A percentile compares a stretch with the other conserved stretches of the same genome.
phyloP scores from a whole-genome alignment of 2,113 vertebrate genomes.

The Pollimyrus isidori region DNA sequence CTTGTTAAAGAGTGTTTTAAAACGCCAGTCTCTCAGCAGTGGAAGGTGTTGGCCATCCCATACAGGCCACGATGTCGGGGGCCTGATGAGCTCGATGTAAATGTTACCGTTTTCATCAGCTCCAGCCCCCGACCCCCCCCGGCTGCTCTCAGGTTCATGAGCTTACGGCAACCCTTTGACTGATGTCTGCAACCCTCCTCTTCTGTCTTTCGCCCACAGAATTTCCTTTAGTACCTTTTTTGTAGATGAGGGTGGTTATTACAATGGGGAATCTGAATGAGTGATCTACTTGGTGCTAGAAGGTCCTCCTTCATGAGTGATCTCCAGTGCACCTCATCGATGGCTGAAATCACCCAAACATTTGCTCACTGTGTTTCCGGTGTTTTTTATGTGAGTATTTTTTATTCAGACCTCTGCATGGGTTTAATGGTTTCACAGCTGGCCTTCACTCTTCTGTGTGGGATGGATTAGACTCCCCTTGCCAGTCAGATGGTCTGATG shows the following conservation, averaged over 20 bases:
- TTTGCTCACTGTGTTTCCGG: background rate
- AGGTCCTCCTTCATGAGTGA: background rate
- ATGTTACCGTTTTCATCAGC: background rate
- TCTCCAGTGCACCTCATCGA: background rate
- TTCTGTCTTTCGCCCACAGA: background rate
- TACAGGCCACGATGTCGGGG: background rate
- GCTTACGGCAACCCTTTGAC: background rate
- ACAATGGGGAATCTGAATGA: background rate
- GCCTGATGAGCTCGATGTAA: background rate
- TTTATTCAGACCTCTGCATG: background rate
- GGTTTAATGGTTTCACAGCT: conserved; percentile 5
- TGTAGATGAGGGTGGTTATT: background rate
- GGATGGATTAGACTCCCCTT: background rate
- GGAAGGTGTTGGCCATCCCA: background rate
- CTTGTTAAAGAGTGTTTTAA: background rate
- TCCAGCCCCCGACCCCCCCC: too few species aligned
- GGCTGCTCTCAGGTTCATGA: background rate
- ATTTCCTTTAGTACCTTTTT: background rate
- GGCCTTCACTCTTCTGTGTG: background rate
- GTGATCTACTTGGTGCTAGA: background rate
- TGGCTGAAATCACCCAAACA: background rate
- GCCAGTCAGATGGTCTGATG: background rate
- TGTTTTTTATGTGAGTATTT: background rate
- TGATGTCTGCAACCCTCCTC: background rate
- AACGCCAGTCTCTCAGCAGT: background rate